Conservation (phyloP, 2,888 invertebrate species). For the Cepaea hortensis region DNA sequence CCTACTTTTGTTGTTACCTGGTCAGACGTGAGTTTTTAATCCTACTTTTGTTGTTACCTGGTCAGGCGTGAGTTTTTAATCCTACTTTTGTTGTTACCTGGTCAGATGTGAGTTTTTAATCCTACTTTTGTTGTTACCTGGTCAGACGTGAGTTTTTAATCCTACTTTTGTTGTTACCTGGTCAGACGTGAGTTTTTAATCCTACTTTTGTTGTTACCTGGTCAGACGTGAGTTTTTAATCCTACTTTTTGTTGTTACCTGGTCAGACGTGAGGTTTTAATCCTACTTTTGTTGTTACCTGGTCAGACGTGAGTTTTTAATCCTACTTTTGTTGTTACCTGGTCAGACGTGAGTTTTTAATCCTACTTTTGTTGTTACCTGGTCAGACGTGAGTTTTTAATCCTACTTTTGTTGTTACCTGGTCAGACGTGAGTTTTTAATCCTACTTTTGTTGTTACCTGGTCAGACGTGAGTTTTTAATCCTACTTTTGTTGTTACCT, state of each 20-base stretch:
- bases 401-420: conserved; percentile 78
- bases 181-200: conserved; percentile 81
- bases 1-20: no score
- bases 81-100: no score
- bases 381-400: no score
- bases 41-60: no score
- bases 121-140: no score
- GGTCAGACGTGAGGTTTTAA: no score
- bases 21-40: no score
- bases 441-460: neutral
- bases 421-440: conserved; percentile 81
- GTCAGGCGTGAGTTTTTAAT: no score
- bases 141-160: no score
- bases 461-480: neutral
- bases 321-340: neutral
- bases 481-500: conserved; percentile 78
- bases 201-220: neutral
- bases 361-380: neutral
- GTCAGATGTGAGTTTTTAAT: no score
- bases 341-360: no score
- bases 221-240: neutral
- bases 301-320: neutral
- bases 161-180: conserved; percentile 78
- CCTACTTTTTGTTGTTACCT: neutral
- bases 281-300: neutral